These are phyloP conservation scores for Caenorhabditis sp. DNA, from an alignment of 2,888 invertebrate genomes.

Conservation along the genomic window DNA sequence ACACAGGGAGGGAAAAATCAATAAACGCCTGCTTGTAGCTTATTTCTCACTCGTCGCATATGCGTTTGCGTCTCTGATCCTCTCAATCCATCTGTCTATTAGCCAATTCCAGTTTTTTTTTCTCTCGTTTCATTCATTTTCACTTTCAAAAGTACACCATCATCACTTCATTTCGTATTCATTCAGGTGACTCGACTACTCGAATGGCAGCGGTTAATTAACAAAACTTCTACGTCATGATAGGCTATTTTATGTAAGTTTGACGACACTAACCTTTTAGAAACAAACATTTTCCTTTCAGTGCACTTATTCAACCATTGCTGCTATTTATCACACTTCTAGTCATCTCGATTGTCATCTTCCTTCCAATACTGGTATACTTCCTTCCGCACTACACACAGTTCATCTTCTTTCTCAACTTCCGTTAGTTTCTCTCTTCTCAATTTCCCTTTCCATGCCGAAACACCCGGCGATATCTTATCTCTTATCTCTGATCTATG, in stretches of 20 bases:
- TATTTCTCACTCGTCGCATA: constrained; percentile 4
- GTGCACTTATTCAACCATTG: constrained; percentile 55
- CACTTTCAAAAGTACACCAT: constrained; percentile 14
- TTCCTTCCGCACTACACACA: constrained; percentile 77
- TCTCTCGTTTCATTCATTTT: constrained; percentile 17
- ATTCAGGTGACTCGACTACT: constrained; percentile 59
- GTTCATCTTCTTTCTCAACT: constrained; percentile 81
- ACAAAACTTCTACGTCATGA: constrained; percentile 31
- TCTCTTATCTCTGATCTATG: constrained; percentile 32
- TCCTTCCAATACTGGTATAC: constrained; percentile 74
- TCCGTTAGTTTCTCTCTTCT: constrained; percentile 71
- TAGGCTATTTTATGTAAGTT: constrained; percentile 63
- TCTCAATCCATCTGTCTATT: constrained; percentile 5
- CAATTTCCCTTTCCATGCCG: not conserved
- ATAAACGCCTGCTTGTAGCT: constrained; percentile 7
- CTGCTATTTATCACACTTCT: constrained; percentile 49
- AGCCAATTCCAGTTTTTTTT: constrained; percentile 54
- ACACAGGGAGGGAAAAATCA: constrained; percentile 32
- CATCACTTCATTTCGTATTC: constrained; percentile 27
- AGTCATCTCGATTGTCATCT: constrained; percentile 67
- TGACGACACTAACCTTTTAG: not conserved
- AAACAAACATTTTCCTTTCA: constrained; percentile 23
- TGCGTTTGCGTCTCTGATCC: constrained; percentile 18
- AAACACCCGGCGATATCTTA: constrained; percentile 28
- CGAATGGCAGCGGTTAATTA: constrained; percentile 48